Evolutionary conservation across 2,113 vertebrate genomes (phyloP).

Genomic region (Ia io): DNA sequence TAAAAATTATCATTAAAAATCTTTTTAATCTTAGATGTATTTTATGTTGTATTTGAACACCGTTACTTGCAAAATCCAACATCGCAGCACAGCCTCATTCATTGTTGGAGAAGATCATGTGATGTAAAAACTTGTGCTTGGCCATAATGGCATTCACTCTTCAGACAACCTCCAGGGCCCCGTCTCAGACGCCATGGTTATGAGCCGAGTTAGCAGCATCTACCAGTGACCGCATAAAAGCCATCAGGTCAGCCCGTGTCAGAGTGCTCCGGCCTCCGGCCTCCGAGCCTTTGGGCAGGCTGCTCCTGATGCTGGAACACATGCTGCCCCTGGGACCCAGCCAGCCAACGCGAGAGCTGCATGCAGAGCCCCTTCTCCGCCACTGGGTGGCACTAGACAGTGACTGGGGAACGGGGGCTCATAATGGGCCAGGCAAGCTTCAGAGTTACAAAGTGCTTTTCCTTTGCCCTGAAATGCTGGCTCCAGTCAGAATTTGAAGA

Average conservation of each 20-base stretch:
- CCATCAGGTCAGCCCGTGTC: neutral
- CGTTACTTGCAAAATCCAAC: neutral
- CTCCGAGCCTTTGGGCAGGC: neutral
- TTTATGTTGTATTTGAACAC: neutral
- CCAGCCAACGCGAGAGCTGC: neutral
- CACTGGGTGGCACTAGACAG: neutral
- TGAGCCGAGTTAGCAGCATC: neutral
- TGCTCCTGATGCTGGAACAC: neutral
- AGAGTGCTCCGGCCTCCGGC: neutral
- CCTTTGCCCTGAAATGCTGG: neutral
- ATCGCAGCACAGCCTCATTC: neutral
- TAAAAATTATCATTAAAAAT: neutral
- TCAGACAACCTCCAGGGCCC: neutral
- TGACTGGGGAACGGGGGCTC: rapidly evolving
- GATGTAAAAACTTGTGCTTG: neutral
- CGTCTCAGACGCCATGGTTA: neutral
- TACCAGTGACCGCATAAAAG: neutral
- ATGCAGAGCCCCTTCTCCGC: rapidly evolving
- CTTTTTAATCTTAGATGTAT: neutral
- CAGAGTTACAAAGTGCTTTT: neutral
- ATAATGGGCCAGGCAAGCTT: neutral
- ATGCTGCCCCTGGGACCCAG: rapidly evolving
- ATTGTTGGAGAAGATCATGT: neutral
- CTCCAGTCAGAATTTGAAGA: neutral
- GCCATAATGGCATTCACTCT: neutral